Conservation (phyloP, 2,113 vertebrate species). For the Lagopus muta region DNA sequence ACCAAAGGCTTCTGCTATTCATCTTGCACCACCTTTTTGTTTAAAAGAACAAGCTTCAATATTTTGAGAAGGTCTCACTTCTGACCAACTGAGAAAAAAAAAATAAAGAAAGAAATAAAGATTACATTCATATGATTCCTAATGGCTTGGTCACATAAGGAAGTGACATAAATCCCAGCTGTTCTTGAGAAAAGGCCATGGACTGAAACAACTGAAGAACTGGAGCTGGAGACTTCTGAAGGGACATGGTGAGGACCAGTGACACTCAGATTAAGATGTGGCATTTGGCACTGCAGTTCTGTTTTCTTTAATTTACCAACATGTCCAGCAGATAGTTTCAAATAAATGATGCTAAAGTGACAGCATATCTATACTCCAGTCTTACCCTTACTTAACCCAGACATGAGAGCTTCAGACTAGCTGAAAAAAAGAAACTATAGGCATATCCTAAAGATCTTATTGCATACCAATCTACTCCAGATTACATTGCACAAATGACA, state of each 20-base stretch:
- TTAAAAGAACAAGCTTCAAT: background rate
- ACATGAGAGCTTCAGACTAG: background rate
- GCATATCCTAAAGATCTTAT: background rate
- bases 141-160: background rate
- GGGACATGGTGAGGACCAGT: background rate
- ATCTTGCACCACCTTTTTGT: background rate
- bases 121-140: background rate
- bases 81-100: background rate
- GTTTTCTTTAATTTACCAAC: background rate
- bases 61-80: background rate
- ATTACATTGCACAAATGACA: background rate
- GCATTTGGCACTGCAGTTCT: background rate
- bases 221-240: background rate
- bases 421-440: background rate
- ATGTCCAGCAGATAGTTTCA: background rate
- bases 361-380: background rate
- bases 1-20: background rate
- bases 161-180: background rate
- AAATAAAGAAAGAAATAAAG: background rate
- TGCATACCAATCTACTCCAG: background rate
- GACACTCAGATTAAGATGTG: background rate
- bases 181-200: background rate
- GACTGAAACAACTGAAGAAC: background rate
- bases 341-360: background rate
- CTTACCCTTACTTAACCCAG: background rate